These are phyloP conservation scores for Aphelenchoides besseyi DNA, from an alignment of 1,140 invertebrate genomes.

Conservation along the genomic window DNA sequence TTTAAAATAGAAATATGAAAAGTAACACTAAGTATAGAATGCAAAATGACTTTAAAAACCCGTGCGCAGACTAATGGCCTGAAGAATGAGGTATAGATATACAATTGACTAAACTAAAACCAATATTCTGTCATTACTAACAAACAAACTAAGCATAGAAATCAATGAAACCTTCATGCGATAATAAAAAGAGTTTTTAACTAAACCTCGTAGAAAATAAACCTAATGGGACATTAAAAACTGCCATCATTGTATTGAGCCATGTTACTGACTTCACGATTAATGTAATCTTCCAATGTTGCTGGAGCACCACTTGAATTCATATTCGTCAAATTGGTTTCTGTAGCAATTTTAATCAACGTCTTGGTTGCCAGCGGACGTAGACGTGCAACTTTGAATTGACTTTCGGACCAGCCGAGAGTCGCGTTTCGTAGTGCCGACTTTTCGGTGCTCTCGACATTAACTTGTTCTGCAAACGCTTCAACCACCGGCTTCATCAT, in stretches of 20 bases:
- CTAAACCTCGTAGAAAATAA: too few species aligned
- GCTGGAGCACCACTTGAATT: background rate
- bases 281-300: slow-evolving; percentile 10
- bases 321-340: slow-evolving; percentile 25
- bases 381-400: slow-evolving; percentile 38
- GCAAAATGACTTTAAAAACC: too few species aligned
- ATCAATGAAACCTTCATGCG: too few species aligned
- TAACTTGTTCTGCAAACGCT: slow-evolving; percentile 38
- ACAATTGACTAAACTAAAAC: background rate
- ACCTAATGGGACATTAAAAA: background rate
- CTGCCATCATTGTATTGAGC: slow-evolving; percentile 6
- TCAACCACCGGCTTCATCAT: slow-evolving; percentile 46
- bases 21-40: background rate
- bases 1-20: background rate
- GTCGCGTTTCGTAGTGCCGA: slow-evolving; percentile 23
- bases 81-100: slow-evolving; percentile 3
- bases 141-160: too few species aligned
- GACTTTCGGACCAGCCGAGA: slow-evolving; percentile 32
- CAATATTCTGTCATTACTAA: background rate
- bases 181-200: background rate
- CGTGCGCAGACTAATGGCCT: background rate
- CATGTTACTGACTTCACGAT: slow-evolving; percentile 1
- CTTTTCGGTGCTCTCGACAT: slow-evolving; percentile 32
- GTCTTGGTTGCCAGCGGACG: slow-evolving; percentile 45
- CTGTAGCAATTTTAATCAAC: slow-evolving; percentile 34